phyloP scores from a whole-genome alignment of 2,113 vertebrate species.

The Strix aluco region DNA sequence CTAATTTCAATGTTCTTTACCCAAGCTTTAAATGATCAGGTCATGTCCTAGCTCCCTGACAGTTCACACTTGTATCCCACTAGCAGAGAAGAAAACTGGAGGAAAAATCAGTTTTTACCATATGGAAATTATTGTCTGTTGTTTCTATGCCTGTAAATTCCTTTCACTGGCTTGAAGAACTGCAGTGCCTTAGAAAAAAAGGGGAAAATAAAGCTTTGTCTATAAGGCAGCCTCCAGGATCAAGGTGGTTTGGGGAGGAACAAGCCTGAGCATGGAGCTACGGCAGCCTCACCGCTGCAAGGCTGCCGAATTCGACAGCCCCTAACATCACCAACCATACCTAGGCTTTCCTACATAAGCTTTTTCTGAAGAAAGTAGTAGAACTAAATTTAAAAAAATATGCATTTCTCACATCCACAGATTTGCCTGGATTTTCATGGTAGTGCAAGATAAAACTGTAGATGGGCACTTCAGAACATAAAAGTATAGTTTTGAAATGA shows the following conservation, averaged over 20 bases:
- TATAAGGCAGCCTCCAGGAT: background rate
- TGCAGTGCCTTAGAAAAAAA: background rate
- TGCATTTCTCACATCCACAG: accelerated
- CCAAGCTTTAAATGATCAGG: background rate
- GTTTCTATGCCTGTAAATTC: background rate
- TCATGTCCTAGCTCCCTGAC: background rate
- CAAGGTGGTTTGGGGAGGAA: background rate
- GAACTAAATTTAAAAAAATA: background rate
- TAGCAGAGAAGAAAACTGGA: background rate
- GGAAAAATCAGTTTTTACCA: background rate
- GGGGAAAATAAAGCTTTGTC: background rate
- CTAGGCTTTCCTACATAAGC: background rate
- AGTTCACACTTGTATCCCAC: background rate
- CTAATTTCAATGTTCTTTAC: background rate
- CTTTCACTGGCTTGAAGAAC: background rate
- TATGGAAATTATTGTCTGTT: background rate
- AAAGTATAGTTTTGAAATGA: background rate
- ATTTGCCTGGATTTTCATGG: background rate
- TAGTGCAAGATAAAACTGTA: background rate
- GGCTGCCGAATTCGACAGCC: background rate
- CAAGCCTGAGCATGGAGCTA: background rate
- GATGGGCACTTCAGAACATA: background rate
- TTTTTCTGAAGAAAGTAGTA: background rate
- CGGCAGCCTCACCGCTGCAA: background rate
- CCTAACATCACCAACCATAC: background rate